Base-by-base conservation (phyloP, 37 sponge, comb jelly and placozoan genomes). In the Aplysina aerophoba region DNA sequence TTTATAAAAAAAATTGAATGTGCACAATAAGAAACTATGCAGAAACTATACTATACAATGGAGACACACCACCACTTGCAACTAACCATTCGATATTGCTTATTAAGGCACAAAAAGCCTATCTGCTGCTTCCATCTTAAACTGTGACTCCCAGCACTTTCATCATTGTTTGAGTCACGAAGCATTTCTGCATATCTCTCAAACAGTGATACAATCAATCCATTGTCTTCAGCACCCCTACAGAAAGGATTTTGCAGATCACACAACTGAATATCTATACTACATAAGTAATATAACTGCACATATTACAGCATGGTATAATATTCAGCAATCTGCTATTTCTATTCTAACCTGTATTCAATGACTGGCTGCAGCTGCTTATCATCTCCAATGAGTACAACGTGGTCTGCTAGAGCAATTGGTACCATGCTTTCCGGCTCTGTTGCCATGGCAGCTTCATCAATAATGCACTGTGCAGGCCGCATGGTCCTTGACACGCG, bases 361-460 rank as follows among this genome's bases (percentile, higher is more conserved):
- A 75, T 75, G 53, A 75, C 81, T 58, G 60, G 62, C 53, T 90
- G 90, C 22, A 93, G 82, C 28, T 92, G 92, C 44, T 85, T 85
- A 84, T 92, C 89, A 59, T 92, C 92, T 38, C 92, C 92, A 72
- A 93, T 84, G 38, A 93, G 80, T 4, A 87, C 82, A 30, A 85
- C 90, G 58, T 93, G 93, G 35, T 93, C 88, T 65, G 86, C 73
- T 17, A 90, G 66, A 2, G 82, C 63, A 50, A 87, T 84, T 24
- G 93, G 90, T 64, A 71, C 85, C 53, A 93, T 85, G 25, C 85
- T 83, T 69, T 93, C 93, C 55, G 93, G 93, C 55, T 93, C 93
- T 53, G 60, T 59, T 4, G 91, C 93, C 93, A 93, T 93, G 36
- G 80, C 93, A 90, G 89, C 55, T 56, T 93, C 93, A 87, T 93